phyloP scores from a whole-genome alignment of 2,888 invertebrate genomes.

The Chaetoderma sp. region DNA sequence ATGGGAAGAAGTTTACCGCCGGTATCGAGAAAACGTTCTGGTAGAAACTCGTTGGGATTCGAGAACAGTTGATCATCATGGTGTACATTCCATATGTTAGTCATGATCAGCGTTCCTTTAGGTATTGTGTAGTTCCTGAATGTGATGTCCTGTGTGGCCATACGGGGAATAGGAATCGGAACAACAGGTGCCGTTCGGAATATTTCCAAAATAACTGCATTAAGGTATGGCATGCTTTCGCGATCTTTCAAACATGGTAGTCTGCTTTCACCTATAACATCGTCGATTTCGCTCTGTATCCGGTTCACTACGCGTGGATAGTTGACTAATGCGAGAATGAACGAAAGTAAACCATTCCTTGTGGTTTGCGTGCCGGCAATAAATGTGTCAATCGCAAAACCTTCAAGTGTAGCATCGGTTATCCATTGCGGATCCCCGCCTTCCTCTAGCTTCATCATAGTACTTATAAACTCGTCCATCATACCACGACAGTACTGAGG shows the following conservation, averaged over 20 bases:
- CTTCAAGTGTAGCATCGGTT: no score
- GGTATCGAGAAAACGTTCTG: background rate
- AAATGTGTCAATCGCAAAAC: no score
- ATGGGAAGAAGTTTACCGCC: background rate
- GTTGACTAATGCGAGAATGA: background rate
- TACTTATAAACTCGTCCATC: no score
- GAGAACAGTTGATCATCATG: background rate
- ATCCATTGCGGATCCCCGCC: no score
- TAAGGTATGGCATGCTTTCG: background rate
- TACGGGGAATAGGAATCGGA: background rate
- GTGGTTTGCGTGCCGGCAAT: background rate
- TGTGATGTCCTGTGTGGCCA: background rate
- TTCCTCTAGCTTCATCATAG: no score
- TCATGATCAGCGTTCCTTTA: background rate
- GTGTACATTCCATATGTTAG: background rate
- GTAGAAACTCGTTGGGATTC: background rate
- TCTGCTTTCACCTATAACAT: background rate
- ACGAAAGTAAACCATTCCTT: background rate
- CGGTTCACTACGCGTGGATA: background rate
- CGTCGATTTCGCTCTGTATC: background rate
- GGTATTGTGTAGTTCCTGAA: background rate
- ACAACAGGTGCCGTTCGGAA: background rate
- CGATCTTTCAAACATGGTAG: conserved; percentile 3
- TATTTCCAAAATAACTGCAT: background rate
- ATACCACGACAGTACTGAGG: no score